Percentiles rank a stretch among this genome's conserved stretches.
Conservation (phyloP, 2,888 invertebrate genomes). For the Drosophila rubida region DNA sequence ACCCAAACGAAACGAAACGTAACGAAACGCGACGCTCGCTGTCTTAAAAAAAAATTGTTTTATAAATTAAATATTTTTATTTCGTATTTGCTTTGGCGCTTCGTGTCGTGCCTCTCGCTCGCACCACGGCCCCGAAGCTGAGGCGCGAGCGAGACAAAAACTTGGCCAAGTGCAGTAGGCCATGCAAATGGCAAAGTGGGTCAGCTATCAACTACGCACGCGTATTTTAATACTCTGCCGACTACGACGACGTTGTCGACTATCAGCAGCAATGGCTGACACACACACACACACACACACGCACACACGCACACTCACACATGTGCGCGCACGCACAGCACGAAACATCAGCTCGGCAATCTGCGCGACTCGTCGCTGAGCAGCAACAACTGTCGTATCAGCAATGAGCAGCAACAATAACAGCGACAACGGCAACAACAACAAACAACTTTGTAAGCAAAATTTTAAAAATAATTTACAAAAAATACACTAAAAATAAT, state of each 20-base stretch:
- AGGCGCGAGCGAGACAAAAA: constrained; percentile 81
- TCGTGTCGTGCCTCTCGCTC: constrained; percentile 32
- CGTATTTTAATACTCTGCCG: constrained; percentile 46
- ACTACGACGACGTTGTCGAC: constrained; percentile 14
- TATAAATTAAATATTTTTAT: constrained; percentile 22
- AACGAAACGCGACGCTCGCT: constrained; percentile 12
- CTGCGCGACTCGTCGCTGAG: constrained; percentile 20
- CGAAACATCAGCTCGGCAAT: constrained; percentile 32
- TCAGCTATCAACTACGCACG: constrained; percentile 76
- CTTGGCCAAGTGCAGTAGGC: constrained; percentile 86
- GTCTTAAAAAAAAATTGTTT: constrained; percentile 28
- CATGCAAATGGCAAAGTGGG: constrained; percentile 84
- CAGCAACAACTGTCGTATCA: constrained; percentile 17
- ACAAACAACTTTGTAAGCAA: constrained; percentile 24
- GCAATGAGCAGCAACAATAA: constrained; percentile 10
- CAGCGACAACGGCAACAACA: constrained; percentile 4
- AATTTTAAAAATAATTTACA: constrained; percentile 23
- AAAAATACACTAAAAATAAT: constrained; percentile 27
- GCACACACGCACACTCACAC: constrained; percentile 7
- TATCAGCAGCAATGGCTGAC: constrained; percentile 39
- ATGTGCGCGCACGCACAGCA: constrained; percentile 8
- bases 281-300: constrained; percentile 24
- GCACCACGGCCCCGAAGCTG: constrained; percentile 5
- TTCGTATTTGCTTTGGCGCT: constrained; percentile 23
- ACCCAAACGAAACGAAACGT: constrained; percentile 17